A percentile compares a stretch with the other conserved stretches of the same genome.
Conservation (phyloP, 2,888 invertebrate species). For the Melanotus villosus region DNA sequence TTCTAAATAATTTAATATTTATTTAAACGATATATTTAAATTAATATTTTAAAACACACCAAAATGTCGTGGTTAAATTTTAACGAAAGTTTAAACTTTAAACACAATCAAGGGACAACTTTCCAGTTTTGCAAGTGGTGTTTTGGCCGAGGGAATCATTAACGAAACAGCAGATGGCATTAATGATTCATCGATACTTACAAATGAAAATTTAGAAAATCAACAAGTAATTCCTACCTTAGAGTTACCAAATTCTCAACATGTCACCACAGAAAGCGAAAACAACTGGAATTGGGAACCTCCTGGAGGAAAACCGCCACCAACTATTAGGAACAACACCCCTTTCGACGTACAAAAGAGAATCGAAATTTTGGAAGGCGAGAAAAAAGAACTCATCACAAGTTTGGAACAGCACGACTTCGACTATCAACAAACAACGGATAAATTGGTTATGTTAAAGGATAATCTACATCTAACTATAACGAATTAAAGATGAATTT, state of each 20-base stretch:
- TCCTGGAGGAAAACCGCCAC: constrained; percentile 19
- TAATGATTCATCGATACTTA: too few relatives aligned
- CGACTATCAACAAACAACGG: constrained; percentile 65
- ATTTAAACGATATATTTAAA: too few relatives aligned
- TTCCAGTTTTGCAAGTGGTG: constrained; percentile 89
- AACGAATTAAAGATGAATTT: constrained; percentile 68
- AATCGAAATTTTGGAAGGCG: constrained; percentile 57
- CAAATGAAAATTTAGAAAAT: too few relatives aligned
- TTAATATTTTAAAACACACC: too few relatives aligned
- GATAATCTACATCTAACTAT: constrained; percentile 63
- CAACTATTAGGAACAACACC: neutral
- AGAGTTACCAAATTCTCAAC: too few relatives aligned
- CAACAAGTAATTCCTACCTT: too few relatives aligned
- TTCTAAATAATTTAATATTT: too few relatives aligned
- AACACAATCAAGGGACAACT: constrained; percentile 89
- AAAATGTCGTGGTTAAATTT: constrained; percentile 81
- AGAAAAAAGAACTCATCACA: constrained; percentile 60
- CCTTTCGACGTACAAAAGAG: constrained; percentile 53
- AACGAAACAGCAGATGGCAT: too few relatives aligned
- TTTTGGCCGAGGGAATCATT: constrained; percentile 84
- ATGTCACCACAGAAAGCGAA: constrained; percentile 5
- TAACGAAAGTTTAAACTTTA: constrained; percentile 77
- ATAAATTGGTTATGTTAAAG: constrained; percentile 62
- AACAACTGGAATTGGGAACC: constrained; percentile 45
- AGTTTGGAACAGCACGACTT: constrained; percentile 65